Evolutionary conservation across 2,797 vertebrate species (phyloP).

Genomic region (Propithecus deckenii): DNA sequence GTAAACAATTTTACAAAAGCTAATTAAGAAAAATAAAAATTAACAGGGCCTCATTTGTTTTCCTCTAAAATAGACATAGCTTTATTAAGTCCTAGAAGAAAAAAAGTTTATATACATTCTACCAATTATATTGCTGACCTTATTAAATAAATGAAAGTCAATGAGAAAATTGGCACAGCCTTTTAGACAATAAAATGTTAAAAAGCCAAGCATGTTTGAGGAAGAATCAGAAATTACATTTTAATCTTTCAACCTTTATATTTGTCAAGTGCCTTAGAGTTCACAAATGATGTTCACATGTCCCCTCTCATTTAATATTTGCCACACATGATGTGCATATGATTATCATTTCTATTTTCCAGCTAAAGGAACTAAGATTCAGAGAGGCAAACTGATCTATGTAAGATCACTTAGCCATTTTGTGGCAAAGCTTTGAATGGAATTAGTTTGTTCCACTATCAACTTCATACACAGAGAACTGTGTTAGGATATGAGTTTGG

Average conservation of each 20-base stretch:
- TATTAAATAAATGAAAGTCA: conserved; percentile 73
- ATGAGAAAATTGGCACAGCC: conserved; percentile 64
- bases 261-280: conserved; percentile 68
- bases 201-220: conserved; percentile 67
- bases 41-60: conserved; percentile 7
- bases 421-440: conserved; percentile 16
- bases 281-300: conserved; percentile 55
- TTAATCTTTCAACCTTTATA: conserved; percentile 74
- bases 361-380: conserved; percentile 5
- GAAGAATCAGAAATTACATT: conserved; percentile 67
- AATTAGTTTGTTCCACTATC: not conserved
- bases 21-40: conserved; percentile 50
- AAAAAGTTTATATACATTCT: conserved; percentile 43
- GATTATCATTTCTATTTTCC: conserved; percentile 55
- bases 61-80: conserved; percentile 53
- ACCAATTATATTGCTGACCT: conserved; percentile 61
- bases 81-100: conserved; percentile 50
- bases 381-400: conserved; percentile 31
- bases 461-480: not conserved
- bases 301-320: conserved; percentile 48
- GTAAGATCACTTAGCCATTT: conserved; percentile 23
- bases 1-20: conserved; percentile 33
- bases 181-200: conserved; percentile 73
- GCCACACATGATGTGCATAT: conserved; percentile 30
- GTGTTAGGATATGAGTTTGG: not conserved